phyloP scores from a whole-genome alignment of 2,888 invertebrate genomes.

The Erebia ligea region DNA sequence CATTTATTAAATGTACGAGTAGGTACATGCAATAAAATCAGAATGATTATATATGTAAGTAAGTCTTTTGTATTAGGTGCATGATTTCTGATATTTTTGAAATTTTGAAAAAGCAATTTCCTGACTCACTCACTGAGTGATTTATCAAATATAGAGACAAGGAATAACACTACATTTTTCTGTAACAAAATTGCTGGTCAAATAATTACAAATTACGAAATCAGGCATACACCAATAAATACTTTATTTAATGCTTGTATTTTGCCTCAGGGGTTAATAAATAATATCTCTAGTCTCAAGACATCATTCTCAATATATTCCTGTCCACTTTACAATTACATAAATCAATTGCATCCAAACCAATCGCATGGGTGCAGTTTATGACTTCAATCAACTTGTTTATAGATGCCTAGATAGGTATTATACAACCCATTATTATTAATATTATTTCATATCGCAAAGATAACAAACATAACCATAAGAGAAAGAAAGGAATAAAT shows the following conservation, averaged over 20 bases:
- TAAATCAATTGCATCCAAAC: conserved; percentile 8
- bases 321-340: conserved; percentile 11
- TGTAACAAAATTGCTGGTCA: too few relatives aligned
- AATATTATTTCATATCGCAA: background rate
- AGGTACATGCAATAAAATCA: background rate
- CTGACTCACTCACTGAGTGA: too few relatives aligned
- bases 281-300: conserved; percentile 8
- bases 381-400: conserved; percentile 15
- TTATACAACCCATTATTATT: background rate
- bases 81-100: too few relatives aligned
- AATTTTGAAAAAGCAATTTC: too few relatives aligned
- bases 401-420: background rate
- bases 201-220: background rate
- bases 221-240: too few relatives aligned
- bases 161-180: too few relatives aligned
- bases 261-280: conserved; percentile 5
- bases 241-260: background rate
- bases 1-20: background rate
- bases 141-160: too few relatives aligned
- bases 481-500: too few relatives aligned
- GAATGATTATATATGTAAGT: background rate
- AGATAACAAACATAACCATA: background rate
- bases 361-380: conserved; percentile 13
- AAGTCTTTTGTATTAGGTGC: too few relatives aligned
- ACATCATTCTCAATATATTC: conserved; percentile 8